phyloP scores from a whole-genome alignment of 2,113 vertebrate species.

The Triplophysa dalaica region DNA sequence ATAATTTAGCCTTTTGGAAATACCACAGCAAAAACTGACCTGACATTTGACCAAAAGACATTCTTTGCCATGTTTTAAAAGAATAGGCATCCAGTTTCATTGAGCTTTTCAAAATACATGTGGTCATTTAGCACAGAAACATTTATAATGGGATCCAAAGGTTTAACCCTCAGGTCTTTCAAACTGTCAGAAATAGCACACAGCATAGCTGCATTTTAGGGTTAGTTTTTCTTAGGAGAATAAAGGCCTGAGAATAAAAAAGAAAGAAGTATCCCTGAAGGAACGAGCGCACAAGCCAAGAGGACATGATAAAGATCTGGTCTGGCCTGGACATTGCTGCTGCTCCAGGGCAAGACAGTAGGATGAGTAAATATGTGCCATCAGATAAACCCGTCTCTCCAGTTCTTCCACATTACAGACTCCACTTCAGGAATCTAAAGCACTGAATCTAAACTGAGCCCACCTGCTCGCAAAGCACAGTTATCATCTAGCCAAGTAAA shows the following conservation, averaged over 20 bases:
- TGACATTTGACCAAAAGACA: background rate
- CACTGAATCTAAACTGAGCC: background rate
- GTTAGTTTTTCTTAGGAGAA: conserved; percentile 24
- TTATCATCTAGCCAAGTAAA: background rate
- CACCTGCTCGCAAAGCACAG: conserved; percentile 2
- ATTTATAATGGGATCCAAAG: background rate
- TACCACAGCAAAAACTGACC: background rate
- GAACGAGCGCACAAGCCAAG: conserved; percentile 10
- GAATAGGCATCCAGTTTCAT: background rate
- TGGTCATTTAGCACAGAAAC: background rate
- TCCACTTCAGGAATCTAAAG: conserved; percentile 22
- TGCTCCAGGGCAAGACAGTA: conserved; percentile 45
- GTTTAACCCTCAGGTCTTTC: background rate
- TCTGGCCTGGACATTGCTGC: conserved; percentile 47
- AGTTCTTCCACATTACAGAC: conserved; percentile 36
- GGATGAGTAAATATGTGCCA: conserved; percentile 47
- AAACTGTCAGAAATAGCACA: conserved; percentile 27
- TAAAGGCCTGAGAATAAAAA: conserved; percentile 46
- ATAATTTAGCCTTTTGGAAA: background rate
- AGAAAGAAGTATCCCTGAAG: conserved; percentile 38
- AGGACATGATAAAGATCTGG: conserved; percentile 56
- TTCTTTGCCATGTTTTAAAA: too few relatives aligned
- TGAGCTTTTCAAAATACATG: background rate
- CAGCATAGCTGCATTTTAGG: conserved; percentile 3
- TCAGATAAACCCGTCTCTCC: conserved; percentile 55